Evolutionary conservation across 2,888 invertebrate species (phyloP).

Genomic region (Hanleya hanleyi): DNA sequence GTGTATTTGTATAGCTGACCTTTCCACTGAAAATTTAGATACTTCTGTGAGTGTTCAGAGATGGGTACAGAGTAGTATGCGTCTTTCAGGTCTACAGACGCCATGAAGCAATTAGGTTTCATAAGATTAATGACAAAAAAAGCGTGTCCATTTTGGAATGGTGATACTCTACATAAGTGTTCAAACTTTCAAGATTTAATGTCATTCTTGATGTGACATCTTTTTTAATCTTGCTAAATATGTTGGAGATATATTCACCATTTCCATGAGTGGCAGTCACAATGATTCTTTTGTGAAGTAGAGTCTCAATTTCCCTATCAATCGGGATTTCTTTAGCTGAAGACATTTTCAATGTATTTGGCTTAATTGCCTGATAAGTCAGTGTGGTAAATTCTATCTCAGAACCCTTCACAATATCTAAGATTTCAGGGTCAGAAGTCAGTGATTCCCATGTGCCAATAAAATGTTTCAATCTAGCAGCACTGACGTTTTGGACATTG

Average conservation of each 20-base stretch:
- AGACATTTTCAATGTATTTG: background rate
- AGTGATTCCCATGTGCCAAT: background rate
- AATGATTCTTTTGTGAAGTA: background rate
- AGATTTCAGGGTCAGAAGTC: conserved; percentile 2
- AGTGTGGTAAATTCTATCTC: conserved; percentile 11
- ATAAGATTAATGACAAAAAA: background rate
- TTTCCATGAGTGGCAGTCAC: background rate
- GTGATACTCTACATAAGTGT: background rate
- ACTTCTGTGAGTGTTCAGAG: conserved; percentile 11
- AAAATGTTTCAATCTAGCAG: background rate
- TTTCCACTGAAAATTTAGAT: background rate
- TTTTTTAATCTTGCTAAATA: background rate
- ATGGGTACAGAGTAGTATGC: conserved; percentile 6
- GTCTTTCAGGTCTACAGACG: no score
- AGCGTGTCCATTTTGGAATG: background rate
- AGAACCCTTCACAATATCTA: conserved; percentile 17
- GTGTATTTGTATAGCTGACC: conserved; percentile 13
- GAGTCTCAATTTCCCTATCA: conserved; percentile 13
- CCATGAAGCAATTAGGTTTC: background rate
- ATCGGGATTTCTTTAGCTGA: background rate
- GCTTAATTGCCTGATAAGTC: background rate
- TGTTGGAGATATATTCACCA: background rate
- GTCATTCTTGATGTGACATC: background rate
- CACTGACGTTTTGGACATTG: background rate
- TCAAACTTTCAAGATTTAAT: background rate